phyloP scores from a whole-genome alignment of 2,888 invertebrate species.

The Chydorus sphaericus region DNA sequence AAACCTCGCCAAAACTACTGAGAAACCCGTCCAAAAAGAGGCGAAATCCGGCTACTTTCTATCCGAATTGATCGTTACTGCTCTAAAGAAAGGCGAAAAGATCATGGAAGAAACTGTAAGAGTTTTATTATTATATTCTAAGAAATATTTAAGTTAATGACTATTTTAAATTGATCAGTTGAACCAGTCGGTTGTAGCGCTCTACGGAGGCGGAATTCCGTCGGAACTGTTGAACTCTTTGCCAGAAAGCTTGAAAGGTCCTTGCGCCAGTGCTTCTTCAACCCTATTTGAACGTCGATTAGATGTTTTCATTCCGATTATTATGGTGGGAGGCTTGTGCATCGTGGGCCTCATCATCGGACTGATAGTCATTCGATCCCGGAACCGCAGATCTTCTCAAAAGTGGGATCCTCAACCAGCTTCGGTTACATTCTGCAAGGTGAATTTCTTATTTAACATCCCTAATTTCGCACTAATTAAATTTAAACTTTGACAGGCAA shows the following conservation, averaged over 20 bases:
- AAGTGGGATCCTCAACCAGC: slow-evolving; percentile 15
- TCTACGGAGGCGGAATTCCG: slow-evolving; percentile 3
- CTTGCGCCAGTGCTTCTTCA: no score
- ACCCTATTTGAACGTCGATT: slow-evolving; percentile 10
- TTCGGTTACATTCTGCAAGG: slow-evolving; percentile 8
- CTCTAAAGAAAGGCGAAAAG: background rate
- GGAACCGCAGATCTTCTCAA: background rate
- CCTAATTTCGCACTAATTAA: background rate
- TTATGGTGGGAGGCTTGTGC: slow-evolving; percentile 1
- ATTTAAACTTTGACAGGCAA: no score
- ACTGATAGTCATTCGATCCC: slow-evolving; percentile 4
- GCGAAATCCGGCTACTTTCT: background rate
- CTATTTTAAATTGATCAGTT: background rate
- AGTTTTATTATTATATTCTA: background rate
- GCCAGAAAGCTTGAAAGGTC: slow-evolving; percentile 4
- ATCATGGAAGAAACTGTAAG: background rate
- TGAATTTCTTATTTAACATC: background rate
- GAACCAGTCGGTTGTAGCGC: background rate
- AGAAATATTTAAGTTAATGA: background rate
- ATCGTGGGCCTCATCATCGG: slow-evolving; percentile 5
- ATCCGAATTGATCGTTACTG: slow-evolving; percentile 6
- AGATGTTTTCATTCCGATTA: slow-evolving; percentile 11
- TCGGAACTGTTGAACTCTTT: slow-evolving; percentile 4
- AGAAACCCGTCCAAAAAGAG: no score
- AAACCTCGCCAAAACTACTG: background rate